phyloP scores from a whole-genome alignment of 2,113 vertebrate genomes.

The Ciconia stormi region DNA sequence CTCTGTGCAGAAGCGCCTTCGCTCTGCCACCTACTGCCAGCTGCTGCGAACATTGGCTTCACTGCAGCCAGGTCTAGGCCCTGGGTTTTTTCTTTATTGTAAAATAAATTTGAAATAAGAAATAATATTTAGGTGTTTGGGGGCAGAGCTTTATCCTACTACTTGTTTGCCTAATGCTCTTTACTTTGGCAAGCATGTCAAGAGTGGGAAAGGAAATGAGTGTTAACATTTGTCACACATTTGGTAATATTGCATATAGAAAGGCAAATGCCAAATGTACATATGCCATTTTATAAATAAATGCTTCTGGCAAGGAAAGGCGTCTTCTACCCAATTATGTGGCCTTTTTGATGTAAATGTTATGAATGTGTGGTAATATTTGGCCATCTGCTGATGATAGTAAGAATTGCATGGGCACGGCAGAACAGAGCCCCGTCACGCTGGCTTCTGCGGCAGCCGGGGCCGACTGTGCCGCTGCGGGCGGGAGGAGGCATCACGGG shows the following conservation, averaged over 20 bases:
- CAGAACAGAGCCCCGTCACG: neutral
- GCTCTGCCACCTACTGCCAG: neutral
- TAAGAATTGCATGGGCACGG: constrained; percentile 16
- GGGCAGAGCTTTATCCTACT: neutral
- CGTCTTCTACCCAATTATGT: neutral
- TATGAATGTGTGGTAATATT: constrained; percentile 51
- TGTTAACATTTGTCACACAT: neutral
- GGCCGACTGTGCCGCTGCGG: neutral
- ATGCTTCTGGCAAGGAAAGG: neutral
- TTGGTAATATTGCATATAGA: neutral
- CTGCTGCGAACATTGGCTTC: neutral
- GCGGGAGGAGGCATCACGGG: fast-evolving
- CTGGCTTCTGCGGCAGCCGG: fast-evolving
- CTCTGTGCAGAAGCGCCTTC: fast-evolving
- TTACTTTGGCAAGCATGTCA: neutral
- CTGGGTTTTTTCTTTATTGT: neutral
- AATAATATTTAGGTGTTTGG: neutral
- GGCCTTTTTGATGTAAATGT: constrained; percentile 38
- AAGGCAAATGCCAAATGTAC: constrained; percentile 36
- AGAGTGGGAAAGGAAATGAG: neutral
- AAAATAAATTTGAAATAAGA: neutral
- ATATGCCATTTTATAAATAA: constrained; percentile 37
- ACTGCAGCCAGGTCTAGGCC: too few relatives aligned
- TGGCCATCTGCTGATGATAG: constrained; percentile 66
- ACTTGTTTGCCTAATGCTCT: neutral